Percentiles rank a stretch among this genome's conserved stretches.
Conservation (phyloP, 2,113 vertebrate species). For the Fregetta grallaria region DNA sequence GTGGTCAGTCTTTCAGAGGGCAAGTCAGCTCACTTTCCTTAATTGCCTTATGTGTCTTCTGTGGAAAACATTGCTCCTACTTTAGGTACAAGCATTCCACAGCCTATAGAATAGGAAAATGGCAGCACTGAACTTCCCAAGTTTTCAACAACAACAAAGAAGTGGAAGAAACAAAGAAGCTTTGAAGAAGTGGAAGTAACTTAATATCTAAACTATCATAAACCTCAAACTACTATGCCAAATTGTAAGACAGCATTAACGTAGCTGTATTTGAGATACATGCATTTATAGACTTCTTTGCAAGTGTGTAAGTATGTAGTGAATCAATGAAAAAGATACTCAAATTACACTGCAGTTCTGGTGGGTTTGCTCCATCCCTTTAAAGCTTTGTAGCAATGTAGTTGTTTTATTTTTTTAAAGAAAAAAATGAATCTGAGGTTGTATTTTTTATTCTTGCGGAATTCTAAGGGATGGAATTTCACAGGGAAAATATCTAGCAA, state of each 20-base stretch:
- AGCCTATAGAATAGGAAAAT: not conserved
- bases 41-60: not conserved
- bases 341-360: not conserved
- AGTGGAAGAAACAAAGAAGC: not conserved
- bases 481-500: not conserved
- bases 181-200: not conserved
- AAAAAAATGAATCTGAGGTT: not conserved
- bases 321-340: not conserved
- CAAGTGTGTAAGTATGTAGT: not conserved
- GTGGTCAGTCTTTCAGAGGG: not conserved
- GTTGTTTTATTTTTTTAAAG: not conserved
- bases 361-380: not conserved
- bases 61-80: not conserved
- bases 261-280: not conserved
- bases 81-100: not conserved
- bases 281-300: not conserved
- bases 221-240: not conserved
- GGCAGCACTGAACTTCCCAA: not conserved
- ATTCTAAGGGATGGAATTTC: not conserved
- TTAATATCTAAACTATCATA: not conserved
- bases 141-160: not conserved
- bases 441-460: not conserved
- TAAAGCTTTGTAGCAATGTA: not conserved
- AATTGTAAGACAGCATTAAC: not conserved
- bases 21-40: not conserved